Evolutionary conservation across 2,113 vertebrate genomes (phyloP).

Genomic region (Caracal caracal): DNA sequence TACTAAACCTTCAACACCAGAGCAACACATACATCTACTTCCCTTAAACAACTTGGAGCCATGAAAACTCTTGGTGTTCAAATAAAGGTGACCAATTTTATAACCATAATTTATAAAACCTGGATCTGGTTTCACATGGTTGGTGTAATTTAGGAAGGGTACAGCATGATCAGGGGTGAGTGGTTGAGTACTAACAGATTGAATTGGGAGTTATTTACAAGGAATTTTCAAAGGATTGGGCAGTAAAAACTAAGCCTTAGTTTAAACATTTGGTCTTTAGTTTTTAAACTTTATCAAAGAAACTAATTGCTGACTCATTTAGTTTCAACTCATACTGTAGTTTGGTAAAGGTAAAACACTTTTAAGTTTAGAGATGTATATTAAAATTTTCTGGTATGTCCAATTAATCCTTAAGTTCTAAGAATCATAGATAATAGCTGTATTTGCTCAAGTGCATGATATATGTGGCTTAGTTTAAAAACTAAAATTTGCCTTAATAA

Average conservation of each 20-base stretch:
- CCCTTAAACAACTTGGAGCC: slow-evolving; percentile 48
- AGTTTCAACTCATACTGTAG: slow-evolving; percentile 27
- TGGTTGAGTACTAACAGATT: background rate
- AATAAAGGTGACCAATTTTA: slow-evolving; percentile 48
- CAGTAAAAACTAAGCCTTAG: slow-evolving; percentile 22
- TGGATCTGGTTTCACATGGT: background rate
- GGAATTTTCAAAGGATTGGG: slow-evolving; percentile 40
- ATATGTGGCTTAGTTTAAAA: background rate
- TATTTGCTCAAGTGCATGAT: background rate
- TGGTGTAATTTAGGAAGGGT: slow-evolving; percentile 25
- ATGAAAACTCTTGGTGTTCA: slow-evolving; percentile 63
- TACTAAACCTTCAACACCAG: slow-evolving; percentile 75
- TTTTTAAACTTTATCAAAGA: slow-evolving; percentile 33
- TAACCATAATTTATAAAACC: slow-evolving; percentile 18
- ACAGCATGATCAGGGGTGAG: background rate
- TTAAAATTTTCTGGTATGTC: slow-evolving; percentile 17
- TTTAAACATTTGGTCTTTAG: slow-evolving; percentile 36
- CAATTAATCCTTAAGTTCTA: slow-evolving; percentile 46
- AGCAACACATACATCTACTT: slow-evolving; percentile 67
- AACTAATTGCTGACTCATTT: slow-evolving; percentile 43
- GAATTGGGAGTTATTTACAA: slow-evolving; percentile 44
- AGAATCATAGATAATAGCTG: slow-evolving; percentile 2
- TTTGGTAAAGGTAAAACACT: background rate
- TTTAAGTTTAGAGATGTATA: slow-evolving; percentile 16
- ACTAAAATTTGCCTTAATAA: background rate